Percentiles rank a stretch among this genome's conserved stretches.
Conservation (phyloP, 2,113 vertebrate genomes). For the Sapayoa aenigma region DNA sequence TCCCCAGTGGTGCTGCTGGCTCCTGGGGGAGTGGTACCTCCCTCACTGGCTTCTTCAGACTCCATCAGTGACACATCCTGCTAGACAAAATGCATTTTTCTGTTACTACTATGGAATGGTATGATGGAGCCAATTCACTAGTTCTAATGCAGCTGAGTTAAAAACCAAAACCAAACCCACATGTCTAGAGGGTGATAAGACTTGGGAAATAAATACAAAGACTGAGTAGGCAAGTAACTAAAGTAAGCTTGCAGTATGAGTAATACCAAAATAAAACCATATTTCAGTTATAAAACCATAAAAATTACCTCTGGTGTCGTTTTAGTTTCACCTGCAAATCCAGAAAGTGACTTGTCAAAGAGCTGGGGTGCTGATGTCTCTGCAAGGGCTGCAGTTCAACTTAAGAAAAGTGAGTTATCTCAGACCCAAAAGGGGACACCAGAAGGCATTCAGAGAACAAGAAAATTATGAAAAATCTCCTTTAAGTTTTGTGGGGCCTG, state of each 20-base stretch:
- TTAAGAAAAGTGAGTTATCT: not conserved
- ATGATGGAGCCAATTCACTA: not conserved
- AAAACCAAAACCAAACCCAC: not conserved
- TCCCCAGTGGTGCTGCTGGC: not conserved
- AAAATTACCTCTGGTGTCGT: not conserved
- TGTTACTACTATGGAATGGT: not conserved
- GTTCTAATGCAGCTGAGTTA: not conserved
- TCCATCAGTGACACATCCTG: constrained; percentile 71
- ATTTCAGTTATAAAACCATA: not conserved
- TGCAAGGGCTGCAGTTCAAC: not conserved
- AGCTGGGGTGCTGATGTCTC: not conserved
- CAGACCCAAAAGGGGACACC: not conserved
- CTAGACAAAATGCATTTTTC: not conserved
- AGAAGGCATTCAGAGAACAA: not conserved
- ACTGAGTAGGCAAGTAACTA: not conserved
- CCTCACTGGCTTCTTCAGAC: constrained; percentile 42
- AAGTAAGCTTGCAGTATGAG: not conserved
- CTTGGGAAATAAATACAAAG: not conserved
- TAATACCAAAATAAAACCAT: not conserved
- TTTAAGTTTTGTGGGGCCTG: not conserved
- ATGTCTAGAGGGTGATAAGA: not conserved
- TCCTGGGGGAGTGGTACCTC: not conserved
- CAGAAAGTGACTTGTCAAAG: not conserved
- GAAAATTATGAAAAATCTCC: not conserved
- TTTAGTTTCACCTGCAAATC: not conserved